These are phyloP conservation scores for Oeneis ivallda DNA, from an alignment of 2,888 invertebrate genomes.

Conservation along the genomic window DNA sequence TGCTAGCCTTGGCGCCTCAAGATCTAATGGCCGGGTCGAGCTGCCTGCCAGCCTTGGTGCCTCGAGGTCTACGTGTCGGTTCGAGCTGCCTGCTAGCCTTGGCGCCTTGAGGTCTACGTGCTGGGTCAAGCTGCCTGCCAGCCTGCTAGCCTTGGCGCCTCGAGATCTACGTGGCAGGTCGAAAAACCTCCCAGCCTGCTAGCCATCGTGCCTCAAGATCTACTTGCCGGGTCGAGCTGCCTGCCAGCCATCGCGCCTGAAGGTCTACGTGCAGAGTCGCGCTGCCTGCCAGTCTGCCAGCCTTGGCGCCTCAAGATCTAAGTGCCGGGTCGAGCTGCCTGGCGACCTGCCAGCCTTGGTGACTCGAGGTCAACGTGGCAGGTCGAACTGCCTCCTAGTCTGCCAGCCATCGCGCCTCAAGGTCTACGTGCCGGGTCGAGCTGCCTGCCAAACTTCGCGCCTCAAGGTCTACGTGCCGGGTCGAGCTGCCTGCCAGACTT, in stretches of 20 bases:
- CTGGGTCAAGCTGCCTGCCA: background rate
- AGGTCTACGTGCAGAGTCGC: background rate
- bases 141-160: too few species aligned
- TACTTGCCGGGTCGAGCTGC: background rate
- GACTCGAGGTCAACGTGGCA: background rate
- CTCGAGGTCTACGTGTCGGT: too few species aligned
- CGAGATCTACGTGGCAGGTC: too few species aligned
- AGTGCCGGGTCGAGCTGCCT: background rate
- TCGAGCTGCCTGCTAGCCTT: too few species aligned
- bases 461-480: background rate
- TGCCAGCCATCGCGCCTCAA: too few species aligned
- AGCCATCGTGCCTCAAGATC: background rate
- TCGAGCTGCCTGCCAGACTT: background rate
- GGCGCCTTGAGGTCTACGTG: background rate
- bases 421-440: too few species aligned
- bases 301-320: background rate
- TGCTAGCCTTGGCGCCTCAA: background rate
- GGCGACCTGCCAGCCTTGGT: background rate
- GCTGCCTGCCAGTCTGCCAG: background rate
- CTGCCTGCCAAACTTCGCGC: too few species aligned
- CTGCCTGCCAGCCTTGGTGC: too few species aligned
- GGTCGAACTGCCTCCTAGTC: too few species aligned
- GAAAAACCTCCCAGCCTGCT: too few species aligned
- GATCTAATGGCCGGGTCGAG: background rate
- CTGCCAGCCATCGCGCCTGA: background rate